A percentile compares a stretch with the other conserved stretches of the same genome.
phyloP scores from a whole-genome alignment of 2,797 vertebrate species.

The Leuciscus waleckii region DNA sequence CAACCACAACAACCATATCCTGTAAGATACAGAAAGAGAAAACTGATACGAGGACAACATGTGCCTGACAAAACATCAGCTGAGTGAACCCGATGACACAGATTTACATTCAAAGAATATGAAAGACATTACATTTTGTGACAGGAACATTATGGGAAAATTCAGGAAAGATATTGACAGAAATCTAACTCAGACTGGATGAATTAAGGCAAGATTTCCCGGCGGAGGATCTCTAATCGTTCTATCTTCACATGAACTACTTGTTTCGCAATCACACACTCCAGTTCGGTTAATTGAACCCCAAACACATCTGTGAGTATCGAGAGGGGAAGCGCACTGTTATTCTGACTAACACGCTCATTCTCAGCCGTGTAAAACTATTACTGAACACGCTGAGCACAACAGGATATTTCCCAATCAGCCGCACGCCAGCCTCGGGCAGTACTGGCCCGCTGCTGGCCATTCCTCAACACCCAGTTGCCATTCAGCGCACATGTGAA shows the following conservation, averaged over 20 bases:
- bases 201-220: slow-evolving; percentile 48
- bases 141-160: slow-evolving; percentile 3
- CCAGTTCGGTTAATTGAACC: slow-evolving; percentile 8
- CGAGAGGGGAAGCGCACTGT: background rate
- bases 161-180: background rate
- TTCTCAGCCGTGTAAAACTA: slow-evolving; percentile 54
- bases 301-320: slow-evolving; percentile 31
- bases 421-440: slow-evolving; percentile 59
- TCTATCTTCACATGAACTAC: background rate
- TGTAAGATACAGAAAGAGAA: slow-evolving; percentile 23
- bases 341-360: slow-evolving; percentile 40
- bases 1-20: background rate
- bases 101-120: background rate
- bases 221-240: background rate
- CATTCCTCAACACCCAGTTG: slow-evolving; percentile 49
- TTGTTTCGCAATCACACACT: slow-evolving; percentile 28
- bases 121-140: slow-evolving; percentile 3
- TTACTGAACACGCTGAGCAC: slow-evolving; percentile 66
- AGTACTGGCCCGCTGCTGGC: slow-evolving; percentile 50
- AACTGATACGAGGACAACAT: slow-evolving; percentile 45
- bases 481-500: slow-evolving; percentile 64
- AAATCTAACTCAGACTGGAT: slow-evolving; percentile 19
- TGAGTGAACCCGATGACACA: slow-evolving; percentile 45
- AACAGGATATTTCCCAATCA: slow-evolving; percentile 75
- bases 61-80: slow-evolving; percentile 46